These are phyloP conservation scores for Cistogaster globosa DNA, from an alignment of 2,888 invertebrate genomes.

Conservation along the genomic window DNA sequence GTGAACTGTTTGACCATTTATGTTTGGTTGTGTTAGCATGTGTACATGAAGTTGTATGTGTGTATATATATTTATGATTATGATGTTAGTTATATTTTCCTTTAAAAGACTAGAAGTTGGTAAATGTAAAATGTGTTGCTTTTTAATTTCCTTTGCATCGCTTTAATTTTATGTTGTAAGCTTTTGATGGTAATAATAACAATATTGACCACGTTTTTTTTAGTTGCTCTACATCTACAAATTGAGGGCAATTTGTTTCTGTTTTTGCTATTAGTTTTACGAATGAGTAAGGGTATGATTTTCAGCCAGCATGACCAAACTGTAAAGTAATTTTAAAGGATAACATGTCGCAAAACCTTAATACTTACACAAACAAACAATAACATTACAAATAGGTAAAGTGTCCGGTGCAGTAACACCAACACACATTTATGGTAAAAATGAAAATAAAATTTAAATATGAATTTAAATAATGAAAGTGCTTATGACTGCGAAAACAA, in stretches of 20 bases:
- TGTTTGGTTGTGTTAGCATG: neutral
- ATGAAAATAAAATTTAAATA: neutral
- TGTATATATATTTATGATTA: slow-evolving; percentile 43
- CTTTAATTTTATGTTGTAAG: neutral
- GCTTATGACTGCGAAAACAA: slow-evolving; percentile 43
- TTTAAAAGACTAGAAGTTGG: slow-evolving; percentile 18
- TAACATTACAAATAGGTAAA: neutral
- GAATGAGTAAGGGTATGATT: slow-evolving; percentile 10
- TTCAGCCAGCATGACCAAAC: neutral
- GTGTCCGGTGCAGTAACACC: neutral
- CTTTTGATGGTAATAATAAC: slow-evolving; percentile 34
- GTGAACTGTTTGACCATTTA: slow-evolving; percentile 35
- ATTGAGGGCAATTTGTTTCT: slow-evolving; percentile 45
- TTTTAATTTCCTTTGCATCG: neutral
- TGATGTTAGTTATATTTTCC: slow-evolving; percentile 41
- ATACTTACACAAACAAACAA: neutral
- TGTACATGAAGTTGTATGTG: neutral
- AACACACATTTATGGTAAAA: neutral
- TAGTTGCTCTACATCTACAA: slow-evolving; percentile 22
- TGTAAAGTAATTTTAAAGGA: slow-evolving; percentile 23
- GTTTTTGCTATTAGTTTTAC: slow-evolving; percentile 9
- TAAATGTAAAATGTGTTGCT: slow-evolving; percentile 5
- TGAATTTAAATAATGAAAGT: slow-evolving; percentile 23
- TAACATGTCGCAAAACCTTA: slow-evolving; percentile 18
- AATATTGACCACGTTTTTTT: slow-evolving; percentile 11